Evolutionary conservation across 2,888 invertebrate genomes (phyloP).

Genomic region (Reticulitermes lucifugus): DNA sequence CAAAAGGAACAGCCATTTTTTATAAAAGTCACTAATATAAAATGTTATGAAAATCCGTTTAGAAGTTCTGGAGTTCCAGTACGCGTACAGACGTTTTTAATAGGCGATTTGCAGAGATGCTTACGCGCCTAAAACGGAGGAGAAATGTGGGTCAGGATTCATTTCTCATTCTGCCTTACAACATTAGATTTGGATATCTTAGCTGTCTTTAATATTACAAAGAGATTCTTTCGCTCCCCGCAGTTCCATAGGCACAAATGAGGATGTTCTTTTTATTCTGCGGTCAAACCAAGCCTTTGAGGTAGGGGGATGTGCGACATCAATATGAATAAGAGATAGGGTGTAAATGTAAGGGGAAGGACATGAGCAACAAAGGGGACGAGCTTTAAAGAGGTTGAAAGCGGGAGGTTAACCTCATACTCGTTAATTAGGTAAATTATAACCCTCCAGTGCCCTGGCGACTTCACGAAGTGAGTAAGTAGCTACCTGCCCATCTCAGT

Average conservation of each 20-base stretch:
- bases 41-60: no score
- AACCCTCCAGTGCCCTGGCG: background rate
- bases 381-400: slow-evolving; percentile 3
- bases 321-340: slow-evolving; percentile 35
- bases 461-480: no score
- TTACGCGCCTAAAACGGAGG: background rate
- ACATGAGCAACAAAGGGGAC: slow-evolving; percentile 15
- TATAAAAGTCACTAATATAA: no score
- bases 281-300: slow-evolving; percentile 39
- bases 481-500: no score
- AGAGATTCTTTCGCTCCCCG: slow-evolving; percentile 16
- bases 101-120: no score
- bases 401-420: slow-evolving; percentile 20
- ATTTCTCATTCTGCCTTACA: background rate
- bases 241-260: background rate
- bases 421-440: slow-evolving; percentile 38
- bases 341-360: background rate
- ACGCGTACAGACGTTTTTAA: no score
- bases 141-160: background rate
- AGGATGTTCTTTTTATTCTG: slow-evolving; percentile 4
- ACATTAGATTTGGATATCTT: background rate
- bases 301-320: slow-evolving; percentile 31
- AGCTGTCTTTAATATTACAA: background rate
- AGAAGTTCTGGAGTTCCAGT: no score
- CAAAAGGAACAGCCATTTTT: no score